Evolutionary conservation across 2,888 invertebrate genomes (phyloP).

Genomic region (Conus canariensis): DNA sequence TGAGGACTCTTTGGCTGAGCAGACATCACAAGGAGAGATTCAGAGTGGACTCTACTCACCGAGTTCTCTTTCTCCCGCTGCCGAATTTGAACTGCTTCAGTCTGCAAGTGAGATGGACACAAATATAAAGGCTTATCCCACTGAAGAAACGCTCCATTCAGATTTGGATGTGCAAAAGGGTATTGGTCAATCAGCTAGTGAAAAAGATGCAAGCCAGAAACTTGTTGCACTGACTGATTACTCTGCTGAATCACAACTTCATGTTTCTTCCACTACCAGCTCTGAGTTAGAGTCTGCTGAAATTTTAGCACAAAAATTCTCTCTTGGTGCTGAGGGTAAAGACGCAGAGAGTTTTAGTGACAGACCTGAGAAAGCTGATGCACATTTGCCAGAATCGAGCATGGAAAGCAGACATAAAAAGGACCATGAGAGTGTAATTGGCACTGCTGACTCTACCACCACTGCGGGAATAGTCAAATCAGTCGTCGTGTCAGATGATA

Average conservation of each 20-base stretch:
- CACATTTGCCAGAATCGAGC: background rate
- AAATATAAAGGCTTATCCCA: background rate
- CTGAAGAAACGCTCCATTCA: background rate
- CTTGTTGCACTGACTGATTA: background rate
- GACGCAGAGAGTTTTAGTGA: background rate
- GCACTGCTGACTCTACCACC: constrained; percentile 10
- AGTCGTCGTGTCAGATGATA: background rate
- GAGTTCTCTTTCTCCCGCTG: constrained; percentile 27
- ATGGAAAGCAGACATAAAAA: background rate
- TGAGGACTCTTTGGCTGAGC: background rate
- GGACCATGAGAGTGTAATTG: background rate
- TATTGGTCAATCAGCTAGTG: background rate
- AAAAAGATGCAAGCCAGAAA: background rate
- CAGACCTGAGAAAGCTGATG: background rate
- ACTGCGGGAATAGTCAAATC: background rate
- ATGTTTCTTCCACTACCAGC: constrained; percentile 21
- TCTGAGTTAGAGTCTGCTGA: background rate
- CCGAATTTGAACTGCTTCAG: background rate
- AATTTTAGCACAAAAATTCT: background rate
- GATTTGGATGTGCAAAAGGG: background rate
- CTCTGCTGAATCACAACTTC: background rate
- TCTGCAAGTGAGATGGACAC: background rate
- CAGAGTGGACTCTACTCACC: constrained; percentile 37
- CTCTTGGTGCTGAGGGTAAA: background rate
- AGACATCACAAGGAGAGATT: background rate